Evolutionary conservation across 2,888 invertebrate genomes (phyloP).

Genomic region (Autographa gamma): DNA sequence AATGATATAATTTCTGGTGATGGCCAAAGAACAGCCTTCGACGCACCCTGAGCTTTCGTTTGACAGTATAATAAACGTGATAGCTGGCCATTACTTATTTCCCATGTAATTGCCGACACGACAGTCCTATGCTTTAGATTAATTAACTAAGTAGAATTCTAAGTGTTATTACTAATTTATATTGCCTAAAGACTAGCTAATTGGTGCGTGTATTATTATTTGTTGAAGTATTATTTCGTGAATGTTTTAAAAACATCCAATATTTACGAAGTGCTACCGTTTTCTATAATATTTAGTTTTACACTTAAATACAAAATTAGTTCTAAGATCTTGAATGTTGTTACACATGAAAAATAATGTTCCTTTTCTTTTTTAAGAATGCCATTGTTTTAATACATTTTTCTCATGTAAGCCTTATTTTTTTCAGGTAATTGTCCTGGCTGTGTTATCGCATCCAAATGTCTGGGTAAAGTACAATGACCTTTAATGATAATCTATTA

Average conservation of each 20-base stretch:
- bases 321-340: no score
- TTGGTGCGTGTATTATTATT: not conserved
- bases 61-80: not conserved
- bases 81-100: not conserved
- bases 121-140: not conserved
- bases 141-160: not conserved
- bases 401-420: constrained; percentile 22
- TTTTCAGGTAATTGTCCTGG: constrained; percentile 64
- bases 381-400: not conserved
- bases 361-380: not conserved
- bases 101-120: not conserved
- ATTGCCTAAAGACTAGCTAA: not conserved
- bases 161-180: not conserved
- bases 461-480: constrained; percentile 23
- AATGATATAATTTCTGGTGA: not conserved
- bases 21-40: not conserved
- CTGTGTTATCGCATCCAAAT: constrained; percentile 18
- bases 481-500: constrained; percentile 13
- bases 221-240: no score
- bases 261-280: no score
- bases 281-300: no score
- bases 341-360: no score
- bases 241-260: no score
- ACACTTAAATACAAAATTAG: no score
- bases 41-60: not conserved